A percentile compares a stretch with the other conserved stretches of the same genome.
These are phyloP conservation scores for Tylochromis polylepis DNA, from an alignment of 2,113 vertebrate species.

Conservation along the genomic window DNA sequence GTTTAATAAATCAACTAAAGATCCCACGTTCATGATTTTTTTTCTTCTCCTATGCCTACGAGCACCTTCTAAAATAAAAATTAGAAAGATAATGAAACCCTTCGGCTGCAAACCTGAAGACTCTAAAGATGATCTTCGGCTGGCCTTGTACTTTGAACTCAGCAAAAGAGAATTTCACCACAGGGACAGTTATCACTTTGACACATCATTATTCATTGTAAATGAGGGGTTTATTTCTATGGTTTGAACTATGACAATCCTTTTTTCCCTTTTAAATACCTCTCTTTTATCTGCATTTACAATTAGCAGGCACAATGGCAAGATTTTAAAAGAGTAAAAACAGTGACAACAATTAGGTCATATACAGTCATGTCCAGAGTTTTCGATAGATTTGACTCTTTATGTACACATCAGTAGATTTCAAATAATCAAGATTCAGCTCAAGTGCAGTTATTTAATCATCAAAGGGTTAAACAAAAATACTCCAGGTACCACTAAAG, in stretches of 20 bases:
- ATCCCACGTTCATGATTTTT: neutral
- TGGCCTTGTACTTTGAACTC: neutral
- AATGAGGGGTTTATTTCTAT: neutral
- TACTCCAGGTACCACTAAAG: neutral
- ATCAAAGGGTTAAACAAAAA: neutral
- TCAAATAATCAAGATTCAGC: neutral
- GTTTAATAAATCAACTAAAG: neutral
- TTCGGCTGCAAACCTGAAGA: too few relatives aligned
- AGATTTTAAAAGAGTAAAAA: neutral
- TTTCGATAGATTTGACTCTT: neutral
- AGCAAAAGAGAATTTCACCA: neutral
- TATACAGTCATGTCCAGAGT: neutral
- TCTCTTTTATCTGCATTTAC: slow-evolving; percentile 1
- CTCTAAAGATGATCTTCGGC: neutral
- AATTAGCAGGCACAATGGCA: neutral
- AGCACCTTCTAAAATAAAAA: neutral
- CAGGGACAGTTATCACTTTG: neutral
- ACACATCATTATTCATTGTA: neutral
- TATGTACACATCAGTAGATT: neutral
- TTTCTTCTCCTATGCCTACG: neutral
- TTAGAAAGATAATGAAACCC: neutral
- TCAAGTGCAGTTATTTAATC: neutral
- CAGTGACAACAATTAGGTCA: neutral
- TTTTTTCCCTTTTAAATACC: neutral
- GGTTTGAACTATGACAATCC: neutral